Percentiles rank a stretch among this genome's conserved stretches.
Conservation (phyloP, 2,888 invertebrate species). For the Anticlea derivata region DNA sequence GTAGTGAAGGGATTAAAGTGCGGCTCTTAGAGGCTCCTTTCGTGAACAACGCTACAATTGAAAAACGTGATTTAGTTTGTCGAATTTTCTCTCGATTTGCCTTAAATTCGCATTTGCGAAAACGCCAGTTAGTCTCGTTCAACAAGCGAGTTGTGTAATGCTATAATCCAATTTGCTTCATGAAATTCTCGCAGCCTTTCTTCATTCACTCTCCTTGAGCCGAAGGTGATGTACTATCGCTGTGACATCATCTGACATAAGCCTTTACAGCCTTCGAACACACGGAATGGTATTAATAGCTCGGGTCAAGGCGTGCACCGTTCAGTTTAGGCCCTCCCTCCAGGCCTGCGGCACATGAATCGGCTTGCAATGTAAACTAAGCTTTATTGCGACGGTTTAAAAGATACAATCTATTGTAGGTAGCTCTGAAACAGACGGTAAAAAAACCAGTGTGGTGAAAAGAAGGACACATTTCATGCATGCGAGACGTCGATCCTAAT, state of each 20-base stretch:
- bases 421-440: too few species aligned
- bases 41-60: too few species aligned
- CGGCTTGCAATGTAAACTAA: constrained; percentile 8
- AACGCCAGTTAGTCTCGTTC: neutral
- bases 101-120: neutral
- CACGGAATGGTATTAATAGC: constrained; percentile 34
- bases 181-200: constrained; percentile 15
- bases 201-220: constrained; percentile 24
- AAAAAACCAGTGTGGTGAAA: too few species aligned
- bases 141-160: neutral
- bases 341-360: neutral
- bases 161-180: constrained; percentile 12
- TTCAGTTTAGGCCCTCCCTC: constrained; percentile 11
- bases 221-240: constrained; percentile 30
- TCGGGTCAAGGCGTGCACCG: constrained; percentile 34
- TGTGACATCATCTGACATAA: constrained; percentile 30
- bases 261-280: constrained; percentile 33
- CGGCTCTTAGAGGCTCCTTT: too few species aligned
- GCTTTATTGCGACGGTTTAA: constrained; percentile 1
- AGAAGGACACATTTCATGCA: too few species aligned
- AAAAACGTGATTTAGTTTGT: too few species aligned
- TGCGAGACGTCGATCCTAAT: too few species aligned
- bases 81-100: too few species aligned
- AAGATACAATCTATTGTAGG: neutral
- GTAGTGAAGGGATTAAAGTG: too few species aligned